Base-by-base conservation (phyloP, 2,797 vertebrate species). In the Crax fasciolata region DNA sequence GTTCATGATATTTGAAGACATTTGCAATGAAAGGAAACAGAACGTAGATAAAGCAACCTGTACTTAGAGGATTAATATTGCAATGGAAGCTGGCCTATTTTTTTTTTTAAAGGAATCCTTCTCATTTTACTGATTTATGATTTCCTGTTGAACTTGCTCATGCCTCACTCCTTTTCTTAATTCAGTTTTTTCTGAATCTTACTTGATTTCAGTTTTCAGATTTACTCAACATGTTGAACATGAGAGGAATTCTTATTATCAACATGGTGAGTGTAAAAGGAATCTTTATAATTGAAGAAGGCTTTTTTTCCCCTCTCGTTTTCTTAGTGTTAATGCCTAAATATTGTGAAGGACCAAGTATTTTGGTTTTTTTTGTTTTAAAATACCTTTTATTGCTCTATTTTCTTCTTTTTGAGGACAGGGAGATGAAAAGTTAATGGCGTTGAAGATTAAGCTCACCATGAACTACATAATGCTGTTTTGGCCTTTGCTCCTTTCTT, bases 21-120 rank as follows among this genome's bases (percentile, higher is more conserved):
- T 85, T 84, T 92, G 63, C 76, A 67, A 9, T 52, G 10, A 72
- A 76, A 88, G 66, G 74, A 90, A 92, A 43, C 0, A 5, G 73
- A 74, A 81, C n/a, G 32, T 80, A 91, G 51, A 66, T 84, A 68
- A 87, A 93, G 70, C 24, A 72, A 78, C 59, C 21, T 81, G 73
- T 85, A 35, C 43, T 83, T 87, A 62, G 39, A 75, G 51, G 82
- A 94, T 96, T 96, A 94, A 87, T 94, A 84, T 57, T 89, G 79
- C 91, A 75, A 13, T 49, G 59, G 72, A 81, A 91, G 85, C 73
- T 96, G 92, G 92, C 89, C 93, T 96, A 80, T 94, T 35, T 35
- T 35, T 35, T 46, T 93, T 96, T 54, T 94, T 88, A 76, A 91
- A 88, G 79, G 62, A 75, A 91, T 89, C 51, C 62, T 67, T 14